Conservation (phyloP, 2,888 invertebrate species). For the Metacarcinus magister region DNA sequence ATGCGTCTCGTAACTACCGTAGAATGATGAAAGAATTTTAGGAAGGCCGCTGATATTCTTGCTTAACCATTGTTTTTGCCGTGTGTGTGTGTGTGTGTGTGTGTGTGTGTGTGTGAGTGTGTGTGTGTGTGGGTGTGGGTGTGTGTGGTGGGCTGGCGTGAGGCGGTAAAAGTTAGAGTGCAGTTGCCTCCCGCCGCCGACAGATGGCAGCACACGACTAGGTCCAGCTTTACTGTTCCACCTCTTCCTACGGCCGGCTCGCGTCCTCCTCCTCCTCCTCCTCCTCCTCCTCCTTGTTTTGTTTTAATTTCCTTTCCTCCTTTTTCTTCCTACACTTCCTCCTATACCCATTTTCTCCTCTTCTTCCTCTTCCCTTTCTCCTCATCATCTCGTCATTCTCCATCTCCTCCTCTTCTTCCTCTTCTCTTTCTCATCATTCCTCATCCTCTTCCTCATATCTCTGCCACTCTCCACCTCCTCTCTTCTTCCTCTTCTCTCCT, state of each 20-base stretch:
- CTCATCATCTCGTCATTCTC: background rate
- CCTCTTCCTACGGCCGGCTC: background rate
- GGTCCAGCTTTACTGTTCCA: background rate
- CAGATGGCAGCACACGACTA: conserved; percentile 1
- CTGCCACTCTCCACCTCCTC: background rate
- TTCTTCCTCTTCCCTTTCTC: background rate
- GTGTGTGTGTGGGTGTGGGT: background rate
- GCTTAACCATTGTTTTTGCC: no score
- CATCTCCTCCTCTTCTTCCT: background rate
- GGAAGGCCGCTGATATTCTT: no score
- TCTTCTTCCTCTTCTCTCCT: background rate
- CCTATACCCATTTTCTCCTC: background rate
- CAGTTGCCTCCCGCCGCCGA: background rate
- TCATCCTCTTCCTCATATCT: background rate
- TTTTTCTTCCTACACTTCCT: background rate
- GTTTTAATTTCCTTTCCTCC: background rate
- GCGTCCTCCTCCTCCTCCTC: background rate
- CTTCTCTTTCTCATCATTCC: background rate
- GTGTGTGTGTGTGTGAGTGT: background rate
- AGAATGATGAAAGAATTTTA: background rate
- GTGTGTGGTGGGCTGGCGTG: background rate
- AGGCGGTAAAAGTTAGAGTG: background rate
- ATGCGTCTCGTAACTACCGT: background rate
- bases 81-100: background rate
- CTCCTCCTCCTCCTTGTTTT: background rate